These are phyloP conservation scores for Siniperca obscura DNA, from an alignment of 2,797 vertebrate genomes.

Conservation along the genomic window DNA sequence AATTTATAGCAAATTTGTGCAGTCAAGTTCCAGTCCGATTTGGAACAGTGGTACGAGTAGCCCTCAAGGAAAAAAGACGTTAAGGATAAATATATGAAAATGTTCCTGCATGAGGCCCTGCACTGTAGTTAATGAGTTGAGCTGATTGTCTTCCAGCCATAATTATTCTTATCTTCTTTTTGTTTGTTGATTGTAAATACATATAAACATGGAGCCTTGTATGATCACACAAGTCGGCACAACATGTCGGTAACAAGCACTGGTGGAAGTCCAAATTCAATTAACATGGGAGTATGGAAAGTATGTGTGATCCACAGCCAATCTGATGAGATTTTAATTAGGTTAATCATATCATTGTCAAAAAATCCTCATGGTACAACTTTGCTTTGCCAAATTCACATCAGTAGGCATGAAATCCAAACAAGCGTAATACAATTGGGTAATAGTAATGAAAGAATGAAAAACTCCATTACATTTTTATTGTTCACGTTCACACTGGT, in stretches of 20 bases:
- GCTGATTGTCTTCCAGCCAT: neutral
- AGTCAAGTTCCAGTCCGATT: neutral
- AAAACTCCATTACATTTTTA: neutral
- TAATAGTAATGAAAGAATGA: neutral
- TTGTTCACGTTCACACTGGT: neutral
- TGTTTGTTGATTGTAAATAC: slow-evolving; percentile 3
- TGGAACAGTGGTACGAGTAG: neutral
- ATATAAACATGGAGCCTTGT: neutral
- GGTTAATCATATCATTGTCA: slow-evolving; percentile 8
- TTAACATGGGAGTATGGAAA: neutral
- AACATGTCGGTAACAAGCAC: slow-evolving; percentile 1
- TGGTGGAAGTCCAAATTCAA: slow-evolving; percentile 30
- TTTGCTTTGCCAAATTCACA: slow-evolving; percentile 3
- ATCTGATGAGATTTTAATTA: slow-evolving; percentile 30
- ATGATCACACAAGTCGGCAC: neutral
- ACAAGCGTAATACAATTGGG: neutral
- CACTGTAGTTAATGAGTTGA: neutral
- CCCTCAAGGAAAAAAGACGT: neutral
- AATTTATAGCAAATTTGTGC: neutral
- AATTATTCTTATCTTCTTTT: neutral
- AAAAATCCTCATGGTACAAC: neutral
- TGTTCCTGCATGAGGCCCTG: neutral
- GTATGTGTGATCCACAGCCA: slow-evolving; percentile 31
- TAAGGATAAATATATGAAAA: neutral
- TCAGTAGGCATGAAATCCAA: neutral